Base-by-base conservation (phyloP, 1,140 invertebrate genomes). In the Cyclina sinensis region DNA sequence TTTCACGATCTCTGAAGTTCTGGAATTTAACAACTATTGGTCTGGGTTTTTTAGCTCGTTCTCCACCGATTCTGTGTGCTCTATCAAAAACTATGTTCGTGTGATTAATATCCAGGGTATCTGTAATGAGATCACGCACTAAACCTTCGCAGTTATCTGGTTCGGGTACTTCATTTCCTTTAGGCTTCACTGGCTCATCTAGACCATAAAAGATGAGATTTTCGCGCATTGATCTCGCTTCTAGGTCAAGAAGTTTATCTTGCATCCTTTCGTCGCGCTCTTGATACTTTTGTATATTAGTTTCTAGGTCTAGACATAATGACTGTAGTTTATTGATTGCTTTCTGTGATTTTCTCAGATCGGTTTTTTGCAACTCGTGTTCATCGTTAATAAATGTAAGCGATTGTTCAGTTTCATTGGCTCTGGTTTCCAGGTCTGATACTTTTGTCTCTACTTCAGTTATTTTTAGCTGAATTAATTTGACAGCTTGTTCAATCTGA, bases 1-100 rank as follows among this genome's bases (percentile, higher is more conserved):
- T 76, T 24, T 76, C 73, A 35, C 73, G 35, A 48, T 76, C 73
- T 24, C 5, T 27, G 35, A 27, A 76, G 9, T 76, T 16, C 12
- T 76, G 2, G 24, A 76, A 76, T 27, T 46, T 76, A 3, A 30
- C 73, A n/a, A 76, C 35, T 14, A 76, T 76, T 11, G 73, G 73
- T 43, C 32, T 5, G 2, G 73, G 12, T 48, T 46, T 16, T 43
- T 16, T 76, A 16, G 73, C 32, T 24, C 30, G 27, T 24, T 43
- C 21, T 4, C 27, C 7, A 5, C 73, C 21, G 12, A 46, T 3
- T 39, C 73, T 16, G 43, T 76, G 39, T 18, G n/a, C 37, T 76
- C 37, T 76, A 18, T 76, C n/a, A 43, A 43, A 76, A 3, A 70
- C 21, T 11, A 70, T 30, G 21, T 70, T 7, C 4, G 11, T 70